Base-by-base conservation (phyloP, 2,797 vertebrate genomes). In the Echeneis naucrates region DNA sequence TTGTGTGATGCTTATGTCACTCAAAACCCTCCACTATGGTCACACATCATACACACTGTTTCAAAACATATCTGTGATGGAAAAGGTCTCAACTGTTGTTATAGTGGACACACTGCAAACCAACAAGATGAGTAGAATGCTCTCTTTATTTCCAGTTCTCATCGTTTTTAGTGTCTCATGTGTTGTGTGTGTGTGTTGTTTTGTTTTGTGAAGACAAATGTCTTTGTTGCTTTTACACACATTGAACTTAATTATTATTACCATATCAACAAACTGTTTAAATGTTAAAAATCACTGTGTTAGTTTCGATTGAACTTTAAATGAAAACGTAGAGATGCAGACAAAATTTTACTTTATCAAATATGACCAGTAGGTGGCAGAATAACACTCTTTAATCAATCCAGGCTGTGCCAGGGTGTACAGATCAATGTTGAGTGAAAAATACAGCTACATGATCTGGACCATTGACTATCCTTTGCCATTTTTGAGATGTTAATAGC, bases 311-410 rank as follows among this genome's bases (percentile, higher is more conserved):
- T 17, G 8, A 21, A 47, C 9, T 21, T 47, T 21, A 47, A 2
- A 47, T 47, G 17, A 19, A 7, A 17, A 44, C 5, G 35, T 3
- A 3, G 9, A 17, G 42, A 55, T 17, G 12, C 37, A 51, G 8
- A 11, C 37, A 37, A 19, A 30, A 37, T 26, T 61, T 32, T 8
- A 8, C 24, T 23, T 26, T 0, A 42, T 32, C 12, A 37, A 40
- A 19, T 27, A 12, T 71, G 35, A 75, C 21, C 76, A 82, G 45
- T 30, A 74, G 81, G 58, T 67, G 84, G 66, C 67, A 77, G 73
- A 50, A 67, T 11, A 64, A 5, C 26, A 21, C 14, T 59, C 4
- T 24, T 45, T 16, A 32, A 24, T 42, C 0, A 9, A 61, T 14
- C 4, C 9, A 30, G 33, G 5, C 2, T 5, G 1, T 8, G 3